These are phyloP conservation scores for Catharus minimus DNA, from an alignment of 2,113 vertebrate genomes.

Conservation along the genomic window DNA sequence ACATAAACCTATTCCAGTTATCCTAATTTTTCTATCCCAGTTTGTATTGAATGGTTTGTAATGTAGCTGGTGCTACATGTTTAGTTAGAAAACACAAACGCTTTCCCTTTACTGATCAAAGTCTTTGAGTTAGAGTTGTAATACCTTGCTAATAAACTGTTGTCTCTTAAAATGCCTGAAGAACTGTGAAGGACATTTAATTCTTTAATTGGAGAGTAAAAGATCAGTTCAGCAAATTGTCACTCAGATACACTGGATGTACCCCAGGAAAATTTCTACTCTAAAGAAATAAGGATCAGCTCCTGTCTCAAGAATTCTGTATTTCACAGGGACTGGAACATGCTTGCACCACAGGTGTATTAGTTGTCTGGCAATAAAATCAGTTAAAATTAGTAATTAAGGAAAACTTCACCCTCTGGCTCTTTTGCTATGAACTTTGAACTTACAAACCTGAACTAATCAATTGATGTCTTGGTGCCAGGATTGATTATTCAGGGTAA, in stretches of 20 bases:
- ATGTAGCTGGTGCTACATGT: not conserved
- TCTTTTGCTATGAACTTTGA: not conserved
- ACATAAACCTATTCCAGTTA: not conserved
- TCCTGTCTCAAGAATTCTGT: not conserved
- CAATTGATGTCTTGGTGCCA: not conserved
- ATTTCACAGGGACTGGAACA: not conserved
- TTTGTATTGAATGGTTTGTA: not conserved
- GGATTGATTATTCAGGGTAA: not conserved
- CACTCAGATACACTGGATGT: accelerated
- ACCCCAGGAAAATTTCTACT: not conserved
- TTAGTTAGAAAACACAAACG: not conserved
- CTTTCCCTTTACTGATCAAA: not conserved
- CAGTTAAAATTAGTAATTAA: not conserved
- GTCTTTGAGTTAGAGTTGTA: not conserved
- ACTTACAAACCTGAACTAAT: not conserved
- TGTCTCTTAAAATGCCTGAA: not conserved
- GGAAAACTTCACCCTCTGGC: not conserved
- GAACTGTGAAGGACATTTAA: accelerated
- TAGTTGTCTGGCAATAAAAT: not conserved
- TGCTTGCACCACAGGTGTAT: not conserved
- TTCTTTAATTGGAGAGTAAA: not conserved
- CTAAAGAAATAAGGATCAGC: not conserved
- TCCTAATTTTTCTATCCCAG: not conserved
- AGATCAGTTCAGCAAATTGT: not conserved
- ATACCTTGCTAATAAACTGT: not conserved